Evolutionary conservation across 1,140 invertebrate genomes (phyloP).

Genomic region (Tetramorium parvispinum): DNA sequence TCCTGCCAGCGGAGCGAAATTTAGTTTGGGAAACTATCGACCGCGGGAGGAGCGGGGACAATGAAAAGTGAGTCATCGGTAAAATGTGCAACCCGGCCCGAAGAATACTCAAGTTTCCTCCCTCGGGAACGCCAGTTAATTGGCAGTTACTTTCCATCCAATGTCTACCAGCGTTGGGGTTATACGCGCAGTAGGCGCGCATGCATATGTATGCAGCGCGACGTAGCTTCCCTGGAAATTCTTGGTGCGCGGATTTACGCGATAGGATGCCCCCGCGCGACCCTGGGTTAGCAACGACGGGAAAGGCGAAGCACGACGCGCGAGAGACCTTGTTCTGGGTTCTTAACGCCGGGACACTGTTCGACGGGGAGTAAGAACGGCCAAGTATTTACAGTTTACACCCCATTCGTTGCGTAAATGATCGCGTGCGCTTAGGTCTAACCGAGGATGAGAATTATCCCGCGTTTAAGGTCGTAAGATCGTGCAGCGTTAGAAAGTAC

Average conservation of each 20-base stretch:
- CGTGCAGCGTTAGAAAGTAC: background rate
- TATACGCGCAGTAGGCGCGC: conserved; percentile 63
- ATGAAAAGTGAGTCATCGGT: conserved; percentile 67
- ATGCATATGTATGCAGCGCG: conserved; percentile 71
- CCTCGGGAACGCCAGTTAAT: conserved; percentile 63
- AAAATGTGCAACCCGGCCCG: conserved; percentile 29
- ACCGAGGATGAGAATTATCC: conserved; percentile 39
- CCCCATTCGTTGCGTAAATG: conserved; percentile 49
- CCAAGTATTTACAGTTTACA: conserved; percentile 63
- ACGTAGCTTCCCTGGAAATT: conserved; percentile 71
- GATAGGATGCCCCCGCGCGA: conserved; percentile 67
- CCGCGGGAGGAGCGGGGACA: background rate
- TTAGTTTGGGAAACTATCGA: conserved; percentile 23
- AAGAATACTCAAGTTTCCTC: conserved; percentile 58
- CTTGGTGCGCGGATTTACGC: conserved; percentile 71
- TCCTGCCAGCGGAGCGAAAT: background rate
- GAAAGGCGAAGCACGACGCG: conserved; percentile 13
- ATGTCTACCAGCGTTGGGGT: conserved; percentile 68
- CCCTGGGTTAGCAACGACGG: conserved; percentile 35
- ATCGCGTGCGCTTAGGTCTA: conserved; percentile 15
- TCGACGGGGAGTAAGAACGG: conserved; percentile 17
- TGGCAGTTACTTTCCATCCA: conserved; percentile 74
- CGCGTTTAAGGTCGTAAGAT: background rate
- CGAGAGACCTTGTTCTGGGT: conserved; percentile 37
- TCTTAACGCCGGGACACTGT: conserved; percentile 9